Conservation (phyloP, 2,888 invertebrate genomes). For the Sicus ferrugineus region DNA sequence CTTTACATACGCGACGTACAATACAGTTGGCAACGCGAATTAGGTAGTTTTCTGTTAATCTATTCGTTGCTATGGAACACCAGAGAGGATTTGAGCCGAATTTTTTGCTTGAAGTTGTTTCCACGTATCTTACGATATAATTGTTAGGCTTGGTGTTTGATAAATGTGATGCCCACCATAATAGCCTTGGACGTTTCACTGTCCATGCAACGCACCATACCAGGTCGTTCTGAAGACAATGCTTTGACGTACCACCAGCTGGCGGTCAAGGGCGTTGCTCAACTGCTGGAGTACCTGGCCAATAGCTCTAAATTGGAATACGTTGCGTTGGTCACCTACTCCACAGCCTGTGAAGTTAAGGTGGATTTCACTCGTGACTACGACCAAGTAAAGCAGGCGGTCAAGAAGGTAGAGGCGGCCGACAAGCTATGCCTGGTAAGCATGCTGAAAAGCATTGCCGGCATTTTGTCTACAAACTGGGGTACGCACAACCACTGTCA, state of each 20-base stretch:
- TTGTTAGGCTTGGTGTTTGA: background rate
- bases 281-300: constrained; percentile 59
- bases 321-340: constrained; percentile 55
- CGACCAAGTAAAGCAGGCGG: constrained; percentile 77
- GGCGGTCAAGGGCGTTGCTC: constrained; percentile 60
- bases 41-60: no score
- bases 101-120: no score
- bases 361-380: constrained; percentile 91
- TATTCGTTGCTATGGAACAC: no score
- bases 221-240: constrained; percentile 59
- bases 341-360: constrained; percentile 67
- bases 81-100: no score
- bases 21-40: no score
- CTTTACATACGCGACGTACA: no score
- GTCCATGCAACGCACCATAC: constrained; percentile 61
- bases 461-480: constrained; percentile 86
- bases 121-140: no score
- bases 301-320: constrained; percentile 60
- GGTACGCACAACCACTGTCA: constrained; percentile 87
- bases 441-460: constrained; percentile 80
- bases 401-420: constrained; percentile 80
- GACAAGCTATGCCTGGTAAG: constrained; percentile 87
- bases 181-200: constrained; percentile 63
- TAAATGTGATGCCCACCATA: constrained; percentile 59
- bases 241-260: constrained; percentile 59